Evolutionary conservation across 2,888 invertebrate genomes (phyloP), one percentile per base, ranked within the genome.

Genomic region (Aporophyla nigra): DNA sequence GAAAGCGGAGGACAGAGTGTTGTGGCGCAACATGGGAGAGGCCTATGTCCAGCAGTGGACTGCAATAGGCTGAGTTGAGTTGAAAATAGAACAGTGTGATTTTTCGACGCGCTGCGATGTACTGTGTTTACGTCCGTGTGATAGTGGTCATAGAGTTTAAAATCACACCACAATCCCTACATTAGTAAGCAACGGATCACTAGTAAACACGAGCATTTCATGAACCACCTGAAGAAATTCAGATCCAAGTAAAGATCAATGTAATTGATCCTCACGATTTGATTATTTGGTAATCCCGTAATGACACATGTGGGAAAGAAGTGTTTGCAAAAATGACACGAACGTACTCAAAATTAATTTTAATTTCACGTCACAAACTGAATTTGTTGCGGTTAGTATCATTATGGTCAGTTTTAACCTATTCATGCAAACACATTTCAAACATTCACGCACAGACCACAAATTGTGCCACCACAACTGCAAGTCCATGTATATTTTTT

Each of bases 361-460:
- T 5, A 61, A 59, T 53, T 61, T 43, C n/a, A 49, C 19, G 27
- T 24, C 61, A 27, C 27, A 24, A 63, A 16, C 9, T 40, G 19
- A 66, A 61, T 16, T 33, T 7, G 49, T 24, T 24, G 51, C 43
- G 63, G 65, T 58, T 49, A 24, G 5, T 16, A 40, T 4, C 9
- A 51, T 75, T 46, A 43, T 14, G 80, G 43, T 53, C 24, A 53
- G 51, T 56, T 56, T 63, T 49, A 62, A 58, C 27, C 1, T 49
- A 73, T 80, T 72, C 7, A 54, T 58, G 16, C 9, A 51, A 33
- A 66, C 46, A 66, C 58, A 65, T 81, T 85, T 81, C 27, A 71
- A 82, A 61, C 71, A 84, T 73, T 58, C 66, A 63, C 62, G 16
- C 27, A 63, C 63, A 72, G 19, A 16, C 68, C 40, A 61, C 70